phyloP scores from a whole-genome alignment of 2,113 vertebrate species.

The Fulmarus glacialis region DNA sequence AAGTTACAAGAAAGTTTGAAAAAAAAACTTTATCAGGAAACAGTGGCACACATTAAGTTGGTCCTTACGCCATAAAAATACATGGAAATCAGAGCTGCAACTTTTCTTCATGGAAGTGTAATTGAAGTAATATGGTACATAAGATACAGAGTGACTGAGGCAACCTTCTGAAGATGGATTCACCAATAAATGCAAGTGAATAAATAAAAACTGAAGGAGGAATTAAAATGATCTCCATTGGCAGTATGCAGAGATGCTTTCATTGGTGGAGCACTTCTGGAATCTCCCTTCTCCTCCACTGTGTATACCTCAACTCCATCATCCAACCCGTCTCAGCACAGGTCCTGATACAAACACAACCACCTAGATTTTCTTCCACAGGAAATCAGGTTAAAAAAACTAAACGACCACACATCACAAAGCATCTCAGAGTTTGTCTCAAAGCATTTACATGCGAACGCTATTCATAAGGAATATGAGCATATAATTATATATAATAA shows the following conservation, averaged over 20 bases:
- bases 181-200: not conserved
- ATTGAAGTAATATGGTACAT: not conserved
- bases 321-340: not conserved
- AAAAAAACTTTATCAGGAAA: not conserved
- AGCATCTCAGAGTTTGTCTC: not conserved
- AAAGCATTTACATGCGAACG: not conserved
- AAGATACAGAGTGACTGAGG: not conserved
- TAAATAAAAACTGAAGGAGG: not conserved
- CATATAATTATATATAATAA: not conserved
- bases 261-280: not conserved
- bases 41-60: not conserved
- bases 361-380: not conserved
- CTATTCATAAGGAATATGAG: not conserved
- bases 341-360: not conserved
- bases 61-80: not conserved
- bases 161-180: not conserved
- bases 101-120: not conserved
- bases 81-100: not conserved
- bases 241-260: not conserved
- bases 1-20: not conserved
- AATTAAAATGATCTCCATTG: not conserved
- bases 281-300: not conserved
- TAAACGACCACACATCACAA: not conserved
- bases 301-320: not conserved
- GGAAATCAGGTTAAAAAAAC: not conserved